Evolutionary conservation across 2,888 invertebrate genomes (phyloP), one percentile per base, ranked within the genome.

Genomic region (Pardosa pseudoannulata): DNA sequence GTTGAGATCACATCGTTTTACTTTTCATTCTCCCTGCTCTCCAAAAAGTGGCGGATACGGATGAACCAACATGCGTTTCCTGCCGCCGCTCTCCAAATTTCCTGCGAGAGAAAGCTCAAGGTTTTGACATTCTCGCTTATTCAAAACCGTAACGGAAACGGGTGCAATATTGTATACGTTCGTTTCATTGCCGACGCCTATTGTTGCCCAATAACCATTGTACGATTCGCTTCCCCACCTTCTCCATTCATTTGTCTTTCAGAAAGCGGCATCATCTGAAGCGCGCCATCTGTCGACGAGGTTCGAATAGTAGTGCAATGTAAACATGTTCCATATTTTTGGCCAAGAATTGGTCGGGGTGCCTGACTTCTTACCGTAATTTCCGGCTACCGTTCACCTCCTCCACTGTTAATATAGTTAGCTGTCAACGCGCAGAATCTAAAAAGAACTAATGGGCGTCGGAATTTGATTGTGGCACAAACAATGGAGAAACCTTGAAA

Each of bases 121-220:
- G 83, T 78, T 85, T 73, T 85, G 83, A 78, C 83, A 83, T 76
- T 76, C 82, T 72, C 23, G 13, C 72, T 62, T 27, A n/a, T n/a
- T n/a, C 41, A 65, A n/a, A 76, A 56, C 71, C 65, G 82, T 64
- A 73, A 71, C 83, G 72, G 83, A 72, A 85, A 56, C 72, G 78
- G 41, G 64, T 76, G 76, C 75, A 75, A 74, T 74, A 74, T 68
- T 68, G 73, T 75, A 23, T 71, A 31, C 31, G 31, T 46, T 41
- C 29, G 62, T 80, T 80, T 80, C 75, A 75, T 50, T 70, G 82
- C 82, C 82, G 76, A 56, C 23, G 39, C 56, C n/a, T 16, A 72
- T 85, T 85, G 83, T 85, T 73, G 36, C 31, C 28, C 78, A 78
- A 78, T 78, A 72, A 78, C 78, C 46, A 85, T 68, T 78, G 76